These are phyloP conservation scores for Dermochelys coriacea DNA, from an alignment of 2,797 vertebrate species.

Conservation along the genomic window DNA sequence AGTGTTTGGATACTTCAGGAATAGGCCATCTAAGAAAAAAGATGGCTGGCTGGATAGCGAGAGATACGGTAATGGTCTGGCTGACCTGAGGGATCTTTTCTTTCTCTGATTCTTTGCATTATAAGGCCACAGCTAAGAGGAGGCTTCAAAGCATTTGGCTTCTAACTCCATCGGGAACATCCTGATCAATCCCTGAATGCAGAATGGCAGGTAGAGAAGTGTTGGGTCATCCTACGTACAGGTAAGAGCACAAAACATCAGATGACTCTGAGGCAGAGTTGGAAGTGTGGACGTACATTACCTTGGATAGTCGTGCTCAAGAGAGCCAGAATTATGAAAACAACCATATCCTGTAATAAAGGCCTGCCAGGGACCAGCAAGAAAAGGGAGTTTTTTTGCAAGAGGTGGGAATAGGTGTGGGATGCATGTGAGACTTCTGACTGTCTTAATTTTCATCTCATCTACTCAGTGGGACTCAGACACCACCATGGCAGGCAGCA, in stretches of 20 bases:
- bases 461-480: neutral
- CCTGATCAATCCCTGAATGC: neutral
- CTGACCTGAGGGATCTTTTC: neutral
- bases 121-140: neutral
- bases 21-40: neutral
- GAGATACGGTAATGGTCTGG: neutral
- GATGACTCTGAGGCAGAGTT: neutral
- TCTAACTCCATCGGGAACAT: neutral
- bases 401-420: neutral
- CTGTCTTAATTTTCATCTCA: neutral
- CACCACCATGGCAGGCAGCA: neutral
- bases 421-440: neutral
- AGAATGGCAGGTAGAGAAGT: neutral
- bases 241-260: neutral
- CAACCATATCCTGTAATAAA: neutral
- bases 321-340: neutral
- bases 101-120: neutral
- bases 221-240: neutral
- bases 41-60: neutral
- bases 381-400: neutral
- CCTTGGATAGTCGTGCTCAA: neutral
- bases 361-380: neutral
- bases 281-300: neutral
- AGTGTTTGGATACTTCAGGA: neutral
- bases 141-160: neutral